A percentile compares a stretch with the other conserved stretches of the same genome.
phyloP scores from a whole-genome alignment of 2,888 invertebrate genomes.

The Aporophyla nigra region DNA sequence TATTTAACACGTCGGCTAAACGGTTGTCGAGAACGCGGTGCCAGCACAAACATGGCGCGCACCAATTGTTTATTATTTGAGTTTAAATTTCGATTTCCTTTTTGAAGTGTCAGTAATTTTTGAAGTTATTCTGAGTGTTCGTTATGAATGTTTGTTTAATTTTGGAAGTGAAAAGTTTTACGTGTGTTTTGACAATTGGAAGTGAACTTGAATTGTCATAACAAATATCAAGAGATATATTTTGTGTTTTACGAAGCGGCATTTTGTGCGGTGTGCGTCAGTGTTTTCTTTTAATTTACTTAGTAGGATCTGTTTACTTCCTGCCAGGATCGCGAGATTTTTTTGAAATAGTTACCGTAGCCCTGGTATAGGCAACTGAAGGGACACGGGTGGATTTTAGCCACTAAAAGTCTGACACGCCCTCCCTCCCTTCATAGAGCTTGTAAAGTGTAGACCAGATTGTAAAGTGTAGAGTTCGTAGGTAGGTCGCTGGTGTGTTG shows the following conservation, averaged over 20 bases:
- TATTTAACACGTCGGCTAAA: conserved; percentile 56
- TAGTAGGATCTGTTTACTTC: conserved; percentile 5
- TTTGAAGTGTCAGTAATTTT: conserved; percentile 54
- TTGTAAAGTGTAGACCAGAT: too few relatives aligned
- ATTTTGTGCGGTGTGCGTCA: background rate
- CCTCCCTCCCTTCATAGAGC: too few relatives aligned
- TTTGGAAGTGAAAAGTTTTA: conserved; percentile 37
- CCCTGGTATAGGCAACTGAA: too few relatives aligned
- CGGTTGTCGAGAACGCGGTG: conserved; percentile 40
- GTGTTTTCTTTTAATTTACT: conserved; percentile 12
- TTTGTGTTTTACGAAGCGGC: conserved; percentile 3
- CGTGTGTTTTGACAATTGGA: conserved; percentile 30
- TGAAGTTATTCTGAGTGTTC: conserved; percentile 48
- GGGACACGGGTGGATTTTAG: too few relatives aligned
- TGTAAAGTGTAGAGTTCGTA: too few relatives aligned
- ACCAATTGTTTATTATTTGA: conserved; percentile 54
- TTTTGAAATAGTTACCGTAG: too few relatives aligned
- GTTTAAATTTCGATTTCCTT: conserved; percentile 56
- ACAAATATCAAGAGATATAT: conserved; percentile 12
- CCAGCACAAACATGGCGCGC: conserved; percentile 52
- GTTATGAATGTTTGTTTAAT: conserved; percentile 43
- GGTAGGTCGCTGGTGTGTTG: too few relatives aligned
- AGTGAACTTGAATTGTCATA: conserved; percentile 37
- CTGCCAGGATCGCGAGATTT: too few relatives aligned
- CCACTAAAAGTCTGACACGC: too few relatives aligned